Evolutionary conservation across 2,888 invertebrate species (phyloP), one percentile per base, ranked within the genome.

Genomic region (Liopterus haemorrhoidalis): DNA sequence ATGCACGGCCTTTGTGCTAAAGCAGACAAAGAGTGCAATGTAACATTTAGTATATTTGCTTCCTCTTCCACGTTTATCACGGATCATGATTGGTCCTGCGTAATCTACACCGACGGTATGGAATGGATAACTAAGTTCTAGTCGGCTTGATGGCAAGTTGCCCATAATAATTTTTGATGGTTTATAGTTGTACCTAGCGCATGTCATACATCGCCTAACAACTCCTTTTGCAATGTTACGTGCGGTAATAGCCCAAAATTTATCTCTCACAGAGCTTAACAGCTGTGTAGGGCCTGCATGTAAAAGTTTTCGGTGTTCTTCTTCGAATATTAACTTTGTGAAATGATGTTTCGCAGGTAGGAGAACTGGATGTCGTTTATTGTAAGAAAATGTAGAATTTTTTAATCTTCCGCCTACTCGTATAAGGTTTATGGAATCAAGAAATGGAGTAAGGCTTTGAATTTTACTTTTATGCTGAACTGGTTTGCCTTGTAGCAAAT

Each of bases 91-190:
- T 9, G 38, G 39, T 9, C 39, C 30, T 31, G 8, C 42, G 21
- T 41, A 55, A 20, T 55, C 57, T 3, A 57, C 42, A 11, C 53
- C 55, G 3, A 43, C 41, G 22, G 30, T 50, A 21, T 38, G 15
- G 27, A 55, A 54, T 2, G 52, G 46, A 20, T 50, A 18, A 15
- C 46, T 12, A 14, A 30, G 27, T 12, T 20, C n/a, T 9, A 53
- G 36, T 25, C 52, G 20, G 11, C 46, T 35, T 4, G 27, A 24
- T 3, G 54, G 50, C 30, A 54, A 30, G 21, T 47, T 42, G n/a
- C 51, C 54, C 57, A 57, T 58, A 3, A 54, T 6, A 41, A 54
- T 56, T 1, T 15, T 11, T 16, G 21, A 18, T 11, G 32, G 14
- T 30, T 25, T 8, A 3, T 46, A 43, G 11, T 12, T 12, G 3